Conservation (phyloP, 2,888 invertebrate genomes). For the Troglohyphantes excavatus region DNA sequence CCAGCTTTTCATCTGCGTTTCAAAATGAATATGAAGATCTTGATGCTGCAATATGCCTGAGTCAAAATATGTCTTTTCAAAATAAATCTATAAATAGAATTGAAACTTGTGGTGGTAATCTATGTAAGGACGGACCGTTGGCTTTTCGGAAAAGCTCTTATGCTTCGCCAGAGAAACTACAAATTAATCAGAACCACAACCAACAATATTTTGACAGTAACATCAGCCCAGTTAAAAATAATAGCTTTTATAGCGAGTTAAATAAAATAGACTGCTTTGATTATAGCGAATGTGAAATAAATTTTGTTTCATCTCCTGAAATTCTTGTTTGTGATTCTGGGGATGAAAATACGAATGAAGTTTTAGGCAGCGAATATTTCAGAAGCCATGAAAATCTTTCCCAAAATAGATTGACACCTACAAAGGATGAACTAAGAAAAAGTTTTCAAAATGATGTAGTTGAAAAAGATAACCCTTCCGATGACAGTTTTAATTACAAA, state of each 20-base stretch:
- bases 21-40: neutral
- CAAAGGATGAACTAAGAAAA: neutral
- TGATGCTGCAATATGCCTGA: neutral
- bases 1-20: constrained; percentile 7
- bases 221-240: neutral
- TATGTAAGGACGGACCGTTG: neutral
- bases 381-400: neutral
- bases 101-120: neutral
- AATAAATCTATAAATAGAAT: neutral
- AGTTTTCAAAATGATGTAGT: neutral
- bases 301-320: constrained; percentile 40
- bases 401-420: neutral
- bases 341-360: constrained; percentile 10
- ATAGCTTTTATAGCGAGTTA: neutral
- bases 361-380: neutral
- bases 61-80: neutral
- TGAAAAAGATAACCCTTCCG: neutral
- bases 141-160: neutral
- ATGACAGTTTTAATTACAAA: neutral
- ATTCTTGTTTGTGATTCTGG: constrained; percentile 58
- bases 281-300: neutral
- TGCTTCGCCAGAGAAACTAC: neutral
- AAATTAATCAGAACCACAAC: neutral
- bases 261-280: neutral
- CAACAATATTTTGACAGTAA: neutral